Percentiles rank a stretch among this genome's conserved stretches.
These are phyloP conservation scores for Spea multiplicata DNA, from an alignment of 2,113 vertebrate species.

Conservation along the genomic window DNA sequence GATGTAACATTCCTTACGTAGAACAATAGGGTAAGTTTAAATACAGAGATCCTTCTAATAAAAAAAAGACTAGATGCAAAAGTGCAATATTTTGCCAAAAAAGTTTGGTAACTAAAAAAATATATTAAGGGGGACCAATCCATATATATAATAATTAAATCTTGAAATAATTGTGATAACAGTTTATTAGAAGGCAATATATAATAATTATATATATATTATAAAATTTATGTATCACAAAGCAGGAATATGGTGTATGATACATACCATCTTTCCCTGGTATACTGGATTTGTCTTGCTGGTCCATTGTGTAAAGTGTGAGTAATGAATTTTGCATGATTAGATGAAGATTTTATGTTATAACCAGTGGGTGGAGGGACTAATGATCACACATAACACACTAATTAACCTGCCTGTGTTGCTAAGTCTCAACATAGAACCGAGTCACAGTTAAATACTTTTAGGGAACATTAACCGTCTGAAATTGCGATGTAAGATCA, in stretches of 20 bases:
- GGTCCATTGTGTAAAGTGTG: slow-evolving; percentile 57
- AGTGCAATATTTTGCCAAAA: too few relatives aligned
- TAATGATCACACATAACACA: slow-evolving; percentile 32
- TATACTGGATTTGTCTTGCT: slow-evolving; percentile 47
- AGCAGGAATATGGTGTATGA: background rate
- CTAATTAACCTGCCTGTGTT: slow-evolving; percentile 66
- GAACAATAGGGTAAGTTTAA: too few relatives aligned
- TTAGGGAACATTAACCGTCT: background rate
- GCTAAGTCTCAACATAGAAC: slow-evolving; percentile 53
- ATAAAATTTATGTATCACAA: background rate
- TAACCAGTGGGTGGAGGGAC: slow-evolving; percentile 53
- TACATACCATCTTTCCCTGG: slow-evolving; percentile 55
- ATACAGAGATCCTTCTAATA: too few relatives aligned
- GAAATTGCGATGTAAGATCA: slow-evolving; percentile 16
- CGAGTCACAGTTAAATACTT: background rate
- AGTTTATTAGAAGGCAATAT: background rate
- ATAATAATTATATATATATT: background rate
- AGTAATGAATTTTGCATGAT: slow-evolving; percentile 40
- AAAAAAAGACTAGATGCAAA: too few relatives aligned
- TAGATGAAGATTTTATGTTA: slow-evolving; percentile 62
- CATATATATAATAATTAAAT: too few relatives aligned
- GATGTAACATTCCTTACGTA: too few relatives aligned
- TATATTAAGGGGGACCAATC: too few relatives aligned
- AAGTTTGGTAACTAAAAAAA: too few relatives aligned
- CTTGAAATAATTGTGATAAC: background rate